Percentiles rank a stretch among this genome's conserved stretches.
Evolutionary conservation across 2,113 vertebrate genomes (phyloP).

Genomic region (Vidua macroura): DNA sequence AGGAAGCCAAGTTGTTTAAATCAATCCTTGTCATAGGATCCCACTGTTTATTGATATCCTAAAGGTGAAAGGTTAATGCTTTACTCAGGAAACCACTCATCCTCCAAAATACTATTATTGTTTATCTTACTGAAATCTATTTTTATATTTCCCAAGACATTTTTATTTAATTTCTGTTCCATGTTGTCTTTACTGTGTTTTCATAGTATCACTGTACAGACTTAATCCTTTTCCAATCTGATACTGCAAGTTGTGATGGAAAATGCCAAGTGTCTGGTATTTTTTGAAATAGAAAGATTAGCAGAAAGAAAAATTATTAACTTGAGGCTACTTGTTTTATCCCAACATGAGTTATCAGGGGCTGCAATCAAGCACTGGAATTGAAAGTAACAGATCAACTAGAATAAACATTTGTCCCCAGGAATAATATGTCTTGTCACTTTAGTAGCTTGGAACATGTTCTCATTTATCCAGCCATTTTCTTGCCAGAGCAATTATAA

Average conservation of each 20-base stretch:
- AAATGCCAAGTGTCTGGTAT: conserved; percentile 45
- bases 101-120: conserved; percentile 65
- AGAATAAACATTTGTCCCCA: conserved; percentile 31
- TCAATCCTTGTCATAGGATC: conserved; percentile 45
- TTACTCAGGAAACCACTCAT: conserved; percentile 63
- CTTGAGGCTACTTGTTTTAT: conserved; percentile 55
- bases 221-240: conserved; percentile 63
- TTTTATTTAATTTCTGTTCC: conserved; percentile 59
- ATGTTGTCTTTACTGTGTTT: conserved; percentile 37
- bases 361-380: conserved; percentile 36
- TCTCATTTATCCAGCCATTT: conserved; percentile 44
- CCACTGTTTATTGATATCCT: conserved; percentile 42
- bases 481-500: conserved; percentile 27
- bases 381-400: conserved; percentile 40
- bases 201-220: conserved; percentile 45
- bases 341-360: conserved; percentile 24
- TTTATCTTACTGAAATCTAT: conserved; percentile 67
- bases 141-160: conserved; percentile 65
- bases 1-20: conserved; percentile 32
- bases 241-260: conserved; percentile 57
- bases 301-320: conserved; percentile 50
- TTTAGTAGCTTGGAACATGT: conserved; percentile 10
- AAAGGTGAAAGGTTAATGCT: conserved; percentile 68
- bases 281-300: conserved; percentile 47
- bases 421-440: conserved; percentile 29